These are phyloP conservation scores for Sebastes taczanowskii DNA, from an alignment of 2,797 vertebrate genomes.

Conservation along the genomic window DNA sequence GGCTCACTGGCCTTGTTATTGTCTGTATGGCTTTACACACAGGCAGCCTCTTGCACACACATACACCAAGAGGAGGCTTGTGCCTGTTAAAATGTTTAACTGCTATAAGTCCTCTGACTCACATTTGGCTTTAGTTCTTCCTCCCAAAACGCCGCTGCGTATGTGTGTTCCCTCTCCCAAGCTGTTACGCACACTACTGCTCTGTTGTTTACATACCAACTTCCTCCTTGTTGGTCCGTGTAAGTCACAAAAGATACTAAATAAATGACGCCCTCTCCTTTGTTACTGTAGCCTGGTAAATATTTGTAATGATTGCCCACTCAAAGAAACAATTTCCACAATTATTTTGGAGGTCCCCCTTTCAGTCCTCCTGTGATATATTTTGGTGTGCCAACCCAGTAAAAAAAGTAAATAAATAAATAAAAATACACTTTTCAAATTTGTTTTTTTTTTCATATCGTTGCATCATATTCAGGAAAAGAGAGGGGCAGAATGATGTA, in stretches of 20 bases:
- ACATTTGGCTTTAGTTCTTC: slow-evolving; percentile 70
- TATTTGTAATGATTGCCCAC: slow-evolving; percentile 15
- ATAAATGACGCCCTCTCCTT: not conserved
- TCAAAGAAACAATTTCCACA: not conserved
- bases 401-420: not conserved
- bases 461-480: not conserved
- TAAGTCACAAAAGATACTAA: slow-evolving; percentile 31
- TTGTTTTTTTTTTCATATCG: not conserved
- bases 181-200: slow-evolving; percentile 32
- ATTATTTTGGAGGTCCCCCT: not conserved
- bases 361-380: not conserved
- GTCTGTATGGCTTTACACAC: slow-evolving; percentile 45
- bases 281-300: slow-evolving; percentile 27
- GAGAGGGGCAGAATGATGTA: not conserved
- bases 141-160: slow-evolving; percentile 36
- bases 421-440: not conserved
- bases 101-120: slow-evolving; percentile 70
- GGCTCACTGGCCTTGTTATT: slow-evolving; percentile 59
- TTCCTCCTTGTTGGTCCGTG: slow-evolving; percentile 39
- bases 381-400: not conserved
- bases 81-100: slow-evolving; percentile 72
- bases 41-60: slow-evolving; percentile 6
- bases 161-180: slow-evolving; percentile 33
- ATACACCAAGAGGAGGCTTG: slow-evolving; percentile 36
- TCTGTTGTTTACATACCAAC: slow-evolving; percentile 52